Conservation (phyloP, 2,113 vertebrate species). For the Daubentonia madagascariensis region DNA sequence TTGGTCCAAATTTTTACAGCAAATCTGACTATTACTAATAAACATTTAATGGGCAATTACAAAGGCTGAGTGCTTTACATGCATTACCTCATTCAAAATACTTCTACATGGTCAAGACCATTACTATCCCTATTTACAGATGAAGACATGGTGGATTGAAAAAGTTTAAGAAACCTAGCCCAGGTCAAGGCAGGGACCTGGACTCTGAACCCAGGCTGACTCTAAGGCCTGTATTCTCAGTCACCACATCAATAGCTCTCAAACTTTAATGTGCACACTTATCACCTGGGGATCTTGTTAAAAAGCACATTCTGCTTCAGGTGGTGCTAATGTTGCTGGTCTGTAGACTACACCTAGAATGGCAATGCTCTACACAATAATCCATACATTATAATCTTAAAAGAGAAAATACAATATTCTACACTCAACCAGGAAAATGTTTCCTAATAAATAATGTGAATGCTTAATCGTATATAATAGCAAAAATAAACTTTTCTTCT, state of each 20-base stretch:
- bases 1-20: neutral
- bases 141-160: neutral
- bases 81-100: neutral
- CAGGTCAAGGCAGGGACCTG: neutral
- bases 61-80: neutral
- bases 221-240: neutral
- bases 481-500: neutral
- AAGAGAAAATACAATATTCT: neutral
- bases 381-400: neutral
- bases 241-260: neutral
- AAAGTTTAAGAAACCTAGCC: neutral
- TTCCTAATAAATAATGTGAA: neutral
- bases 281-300: neutral
- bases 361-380: neutral
- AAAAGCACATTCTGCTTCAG: neutral
- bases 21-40: neutral
- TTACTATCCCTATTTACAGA: neutral
- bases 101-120: neutral
- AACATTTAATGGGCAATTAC: neutral
- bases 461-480: neutral
- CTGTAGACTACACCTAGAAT: neutral
- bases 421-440: neutral
- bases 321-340: neutral
- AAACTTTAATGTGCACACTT: rapidly evolving
- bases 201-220: neutral